These are phyloP conservation scores for Agrypnus murinus DNA, from an alignment of 2,888 invertebrate species.

Conservation along the genomic window DNA sequence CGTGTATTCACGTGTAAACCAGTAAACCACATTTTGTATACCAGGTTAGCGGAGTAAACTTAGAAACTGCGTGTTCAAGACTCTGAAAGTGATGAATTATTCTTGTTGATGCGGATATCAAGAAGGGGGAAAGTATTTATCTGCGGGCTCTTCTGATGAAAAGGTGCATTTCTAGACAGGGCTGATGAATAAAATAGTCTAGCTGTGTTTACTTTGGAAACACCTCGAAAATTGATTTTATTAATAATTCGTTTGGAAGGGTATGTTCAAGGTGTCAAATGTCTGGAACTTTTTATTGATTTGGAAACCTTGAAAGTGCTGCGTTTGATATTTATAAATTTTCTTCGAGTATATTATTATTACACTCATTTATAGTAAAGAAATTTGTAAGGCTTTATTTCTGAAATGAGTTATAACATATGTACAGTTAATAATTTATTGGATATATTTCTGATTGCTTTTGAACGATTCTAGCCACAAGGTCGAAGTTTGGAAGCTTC, in stretches of 20 bases:
- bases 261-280: no score
- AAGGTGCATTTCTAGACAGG: not conserved
- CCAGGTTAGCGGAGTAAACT: conserved; percentile 11
- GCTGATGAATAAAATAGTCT: not conserved
- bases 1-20: conserved; percentile 28
- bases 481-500: not conserved
- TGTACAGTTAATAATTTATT: not conserved
- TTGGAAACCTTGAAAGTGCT: no score
- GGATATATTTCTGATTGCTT: not conserved
- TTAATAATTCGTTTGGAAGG: not conserved
- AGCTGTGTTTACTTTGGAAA: no score
- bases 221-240: not conserved
- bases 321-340: no score
- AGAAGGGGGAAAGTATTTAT: not conserved
- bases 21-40: conserved; percentile 15
- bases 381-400: no score
- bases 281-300: no score
- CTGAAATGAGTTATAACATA: no score
- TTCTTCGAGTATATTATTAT: no score
- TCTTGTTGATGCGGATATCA: conserved; percentile 1
- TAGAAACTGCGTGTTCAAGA: conserved; percentile 14
- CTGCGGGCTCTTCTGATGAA: not conserved
- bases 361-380: no score
- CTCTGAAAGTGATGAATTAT: conserved; percentile 21
- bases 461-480: not conserved